Evolutionary conservation across 2,113 vertebrate species (phyloP).

Genomic region (Pan paniscus): DNA sequence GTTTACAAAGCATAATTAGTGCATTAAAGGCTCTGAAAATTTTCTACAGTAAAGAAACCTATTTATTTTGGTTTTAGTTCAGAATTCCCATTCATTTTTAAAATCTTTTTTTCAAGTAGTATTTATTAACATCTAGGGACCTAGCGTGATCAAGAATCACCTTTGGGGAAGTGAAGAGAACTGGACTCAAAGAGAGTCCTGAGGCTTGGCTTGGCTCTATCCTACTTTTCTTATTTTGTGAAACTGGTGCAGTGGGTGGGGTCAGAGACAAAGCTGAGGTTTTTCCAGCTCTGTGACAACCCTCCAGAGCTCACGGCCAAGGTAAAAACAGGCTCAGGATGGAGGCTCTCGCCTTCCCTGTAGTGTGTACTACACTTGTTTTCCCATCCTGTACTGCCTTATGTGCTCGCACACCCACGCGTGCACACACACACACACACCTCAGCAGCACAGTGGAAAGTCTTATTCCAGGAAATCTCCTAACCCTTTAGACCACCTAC

Average conservation of each 20-base stretch:
- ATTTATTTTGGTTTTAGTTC: conserved; percentile 20
- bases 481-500: conserved; percentile 26
- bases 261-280: background rate
- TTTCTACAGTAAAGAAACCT: background rate
- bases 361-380: background rate
- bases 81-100: background rate
- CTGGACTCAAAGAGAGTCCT: background rate
- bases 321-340: background rate
- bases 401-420: fast-evolving
- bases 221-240: too few relatives aligned
- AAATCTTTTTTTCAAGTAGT: background rate
- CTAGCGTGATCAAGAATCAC: background rate
- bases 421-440: fast-evolving
- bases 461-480: background rate
- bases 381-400: background rate
- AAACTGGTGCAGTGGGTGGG: background rate
- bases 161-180: background rate
- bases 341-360: background rate
- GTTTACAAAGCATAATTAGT: background rate
- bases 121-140: background rate
- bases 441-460: background rate
- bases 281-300: background rate
- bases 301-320: background rate
- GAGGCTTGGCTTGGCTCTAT: background rate
- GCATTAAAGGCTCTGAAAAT: background rate